Conservation (phyloP, 64 coral and sea anemone species). For the Porites lutea region DNA sequence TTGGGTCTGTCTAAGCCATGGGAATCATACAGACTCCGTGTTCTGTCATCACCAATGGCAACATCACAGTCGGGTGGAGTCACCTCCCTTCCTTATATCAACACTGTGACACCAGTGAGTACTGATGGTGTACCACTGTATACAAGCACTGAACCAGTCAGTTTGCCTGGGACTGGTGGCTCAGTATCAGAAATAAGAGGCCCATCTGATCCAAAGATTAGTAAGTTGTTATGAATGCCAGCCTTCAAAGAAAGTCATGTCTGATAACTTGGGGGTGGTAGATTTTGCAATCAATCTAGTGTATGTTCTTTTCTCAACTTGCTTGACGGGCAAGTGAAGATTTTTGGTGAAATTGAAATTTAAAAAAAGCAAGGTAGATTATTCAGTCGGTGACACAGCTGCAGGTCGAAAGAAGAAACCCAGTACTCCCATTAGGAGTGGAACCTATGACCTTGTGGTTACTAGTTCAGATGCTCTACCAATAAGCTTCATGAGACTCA, state of each 20-base stretch:
- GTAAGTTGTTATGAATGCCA: no score
- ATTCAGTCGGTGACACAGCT: no score
- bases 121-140: constrained; percentile 34
- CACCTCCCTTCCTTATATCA: constrained; percentile 69
- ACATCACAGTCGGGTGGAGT: background rate
- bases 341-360: background rate
- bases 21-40: constrained; percentile 17
- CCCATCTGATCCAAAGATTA: constrained; percentile 50
- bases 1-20: constrained; percentile 36
- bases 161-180: constrained; percentile 33
- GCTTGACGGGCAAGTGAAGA: background rate
- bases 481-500: no score
- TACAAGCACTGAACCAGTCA: constrained; percentile 35
- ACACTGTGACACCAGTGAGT: constrained; percentile 1
- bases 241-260: no score
- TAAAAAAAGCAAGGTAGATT: no score
- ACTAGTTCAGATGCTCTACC: no score
- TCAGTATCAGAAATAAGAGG: constrained; percentile 23
- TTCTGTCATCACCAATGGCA: constrained; percentile 5
- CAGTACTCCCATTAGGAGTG: no score
- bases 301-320: background rate
- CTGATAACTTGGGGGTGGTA: no score
- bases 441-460: no score
- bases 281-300: background rate
- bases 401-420: no score